Base-by-base conservation (phyloP, 2,113 vertebrate genomes). In the Myocastor coypus region DNA sequence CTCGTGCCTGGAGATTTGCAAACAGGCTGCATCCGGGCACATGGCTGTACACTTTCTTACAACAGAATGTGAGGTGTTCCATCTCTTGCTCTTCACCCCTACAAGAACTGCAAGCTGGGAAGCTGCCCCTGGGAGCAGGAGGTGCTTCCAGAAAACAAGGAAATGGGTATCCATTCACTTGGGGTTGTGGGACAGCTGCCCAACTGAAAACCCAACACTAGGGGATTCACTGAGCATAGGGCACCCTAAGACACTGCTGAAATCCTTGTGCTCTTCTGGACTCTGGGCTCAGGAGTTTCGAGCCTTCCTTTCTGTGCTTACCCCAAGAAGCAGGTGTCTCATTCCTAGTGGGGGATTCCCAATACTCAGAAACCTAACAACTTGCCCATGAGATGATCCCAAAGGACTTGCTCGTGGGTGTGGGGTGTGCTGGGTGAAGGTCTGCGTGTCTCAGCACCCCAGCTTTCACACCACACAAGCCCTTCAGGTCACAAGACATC, bases 221-320 rank as follows among this genome's bases (percentile, higher is more conserved):
- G 14, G 28, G 9, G 14, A 17, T 28, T 9, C n/a, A 22, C 87
- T 69, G 5, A 55, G 20, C 6, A 30, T 12, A 63, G 57, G 55
- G 61, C 16, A 32, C 7, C 3, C 0, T 0, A 2, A 68, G 55
- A 69, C 0, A 9, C 22, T 1, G 13, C n/a, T 0, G 0, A 52
- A 32, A 37, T 13, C 20, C 19, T 13, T 34, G 80, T 37, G 1
- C 6, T 64, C 37, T 17, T 66, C 87, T 0, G 32, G 61, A 28
- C 28, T n/a, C 75, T 7, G 28, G 55, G 61, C 63, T 84, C 11
- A 13, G 55, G 1, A 9, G 75, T 55, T 40, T 34, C 5, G 0
- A 3, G 1, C 24, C n/a, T 37, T 75, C 81, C 68, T 59, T 90
- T 17, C 71, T 5, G 20, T 22, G 34, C 32, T 63, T 26, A 0